Evolutionary conservation across 2,113 vertebrate species (phyloP).

Genomic region (Epinephelus moara): DNA sequence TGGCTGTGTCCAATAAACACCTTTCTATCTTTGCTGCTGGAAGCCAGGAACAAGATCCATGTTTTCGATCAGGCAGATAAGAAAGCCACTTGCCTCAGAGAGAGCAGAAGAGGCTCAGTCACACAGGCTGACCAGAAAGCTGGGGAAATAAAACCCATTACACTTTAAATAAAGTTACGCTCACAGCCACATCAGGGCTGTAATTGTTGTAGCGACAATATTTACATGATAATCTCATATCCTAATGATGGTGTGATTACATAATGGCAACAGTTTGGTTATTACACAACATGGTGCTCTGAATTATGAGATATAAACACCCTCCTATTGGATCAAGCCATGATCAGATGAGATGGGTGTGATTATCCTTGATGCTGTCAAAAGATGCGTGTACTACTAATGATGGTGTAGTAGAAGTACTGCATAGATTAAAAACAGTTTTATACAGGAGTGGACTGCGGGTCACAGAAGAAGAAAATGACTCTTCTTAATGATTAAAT

Average conservation of each 20-base stretch:
- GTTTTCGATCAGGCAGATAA: constrained; percentile 70
- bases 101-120: constrained; percentile 35
- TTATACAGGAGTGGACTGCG: neutral
- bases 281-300: constrained; percentile 44
- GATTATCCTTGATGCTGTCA: constrained; percentile 3
- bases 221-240: constrained; percentile 33
- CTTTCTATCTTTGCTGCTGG: constrained; percentile 61
- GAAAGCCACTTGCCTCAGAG: constrained; percentile 38
- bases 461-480: neutral
- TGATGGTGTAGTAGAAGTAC: neutral
- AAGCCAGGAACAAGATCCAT: constrained; percentile 54
- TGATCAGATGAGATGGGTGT: constrained; percentile 3
- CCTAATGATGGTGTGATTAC: constrained; percentile 19
- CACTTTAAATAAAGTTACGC: neutral
- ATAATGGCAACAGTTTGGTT: constrained; percentile 37
- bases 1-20: constrained; percentile 71
- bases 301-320: constrained; percentile 23
- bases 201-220: constrained; percentile 37
- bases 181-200: neutral
- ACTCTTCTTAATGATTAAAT: constrained; percentile 4
- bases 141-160: neutral
- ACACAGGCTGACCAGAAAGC: constrained; percentile 29
- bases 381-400: neutral
- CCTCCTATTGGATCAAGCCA: neutral
- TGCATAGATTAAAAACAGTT: neutral